These are phyloP conservation scores for Microctenopoma steveboyesi DNA, from an alignment of 2,797 vertebrate species.

Conservation along the genomic window DNA sequence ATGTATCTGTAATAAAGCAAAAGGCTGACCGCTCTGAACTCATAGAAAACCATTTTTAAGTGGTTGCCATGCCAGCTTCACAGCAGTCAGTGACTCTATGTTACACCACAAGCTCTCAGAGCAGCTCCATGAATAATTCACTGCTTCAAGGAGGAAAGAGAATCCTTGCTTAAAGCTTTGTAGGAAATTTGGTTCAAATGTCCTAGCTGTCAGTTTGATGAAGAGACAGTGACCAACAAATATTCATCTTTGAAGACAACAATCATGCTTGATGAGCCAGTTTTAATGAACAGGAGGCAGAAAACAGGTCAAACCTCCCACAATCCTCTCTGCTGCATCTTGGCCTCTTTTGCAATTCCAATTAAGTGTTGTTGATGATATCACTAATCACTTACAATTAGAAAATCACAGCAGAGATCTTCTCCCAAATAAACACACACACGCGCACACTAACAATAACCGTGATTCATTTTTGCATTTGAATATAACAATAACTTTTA, in stretches of 20 bases:
- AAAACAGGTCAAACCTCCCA: constrained; percentile 70
- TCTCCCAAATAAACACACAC: constrained; percentile 37
- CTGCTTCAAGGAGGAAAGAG: constrained; percentile 42
- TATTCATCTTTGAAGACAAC: constrained; percentile 37
- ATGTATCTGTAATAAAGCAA: constrained; percentile 13
- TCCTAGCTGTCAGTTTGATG: constrained; percentile 25
- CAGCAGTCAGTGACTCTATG: constrained; percentile 74
- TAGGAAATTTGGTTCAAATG: constrained; percentile 42
- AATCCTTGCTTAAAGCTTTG: constrained; percentile 50
- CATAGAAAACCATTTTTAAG: constrained; percentile 67
- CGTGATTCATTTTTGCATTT: not conserved
- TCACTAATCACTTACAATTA: constrained; percentile 65
- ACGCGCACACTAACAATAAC: constrained; percentile 14
- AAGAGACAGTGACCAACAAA: constrained; percentile 39
- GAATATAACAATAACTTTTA: not conserved
- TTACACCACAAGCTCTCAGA: constrained; percentile 69
- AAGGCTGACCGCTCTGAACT: constrained; percentile 61
- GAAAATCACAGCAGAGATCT: constrained; percentile 44
- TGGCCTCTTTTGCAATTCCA: constrained; percentile 75
- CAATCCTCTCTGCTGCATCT: constrained; percentile 62
- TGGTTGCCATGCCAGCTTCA: constrained; percentile 79
- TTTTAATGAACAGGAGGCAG: constrained; percentile 57
- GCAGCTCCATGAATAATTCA: constrained; percentile 77
- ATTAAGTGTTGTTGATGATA: constrained; percentile 60
- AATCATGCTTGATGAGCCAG: constrained; percentile 29